Conservation (phyloP, 2,113 vertebrate species). For the Sterrhoptilus dennistouni region DNA sequence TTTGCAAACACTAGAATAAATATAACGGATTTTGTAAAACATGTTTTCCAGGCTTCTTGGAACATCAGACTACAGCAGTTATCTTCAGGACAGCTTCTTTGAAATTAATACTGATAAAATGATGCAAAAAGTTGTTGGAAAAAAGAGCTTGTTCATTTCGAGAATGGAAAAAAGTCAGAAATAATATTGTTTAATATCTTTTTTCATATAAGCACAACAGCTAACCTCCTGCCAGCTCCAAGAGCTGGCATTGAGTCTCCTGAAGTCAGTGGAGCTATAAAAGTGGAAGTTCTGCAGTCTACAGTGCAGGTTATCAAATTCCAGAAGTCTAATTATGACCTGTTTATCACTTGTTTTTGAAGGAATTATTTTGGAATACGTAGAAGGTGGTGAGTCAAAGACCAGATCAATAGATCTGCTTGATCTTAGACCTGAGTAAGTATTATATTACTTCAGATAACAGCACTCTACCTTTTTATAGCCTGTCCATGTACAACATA, state of each 20-base stretch:
- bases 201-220: not conserved
- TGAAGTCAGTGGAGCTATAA: not conserved
- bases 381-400: constrained; percentile 78
- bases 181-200: not conserved
- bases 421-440: constrained; percentile 84
- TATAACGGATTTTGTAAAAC: not conserved
- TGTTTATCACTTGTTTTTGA: not conserved
- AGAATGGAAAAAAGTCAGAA: not conserved
- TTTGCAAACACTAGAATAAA: not conserved
- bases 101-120: not conserved
- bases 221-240: not conserved
- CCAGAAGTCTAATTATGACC: not conserved
- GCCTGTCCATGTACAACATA: not conserved
- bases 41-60: not conserved
- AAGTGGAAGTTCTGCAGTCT: not conserved
- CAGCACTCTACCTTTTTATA: not conserved
- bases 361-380: constrained; percentile 94
- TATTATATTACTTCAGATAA: not conserved
- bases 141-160: not conserved
- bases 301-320: not conserved
- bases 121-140: not conserved
- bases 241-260: not conserved
- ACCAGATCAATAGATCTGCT: constrained; percentile 91
- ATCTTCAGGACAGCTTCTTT: not conserved
- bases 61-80: not conserved